These are phyloP conservation scores for Sycophila sp. DNA, from an alignment of 1,140 invertebrate species.

Conservation along the genomic window DNA sequence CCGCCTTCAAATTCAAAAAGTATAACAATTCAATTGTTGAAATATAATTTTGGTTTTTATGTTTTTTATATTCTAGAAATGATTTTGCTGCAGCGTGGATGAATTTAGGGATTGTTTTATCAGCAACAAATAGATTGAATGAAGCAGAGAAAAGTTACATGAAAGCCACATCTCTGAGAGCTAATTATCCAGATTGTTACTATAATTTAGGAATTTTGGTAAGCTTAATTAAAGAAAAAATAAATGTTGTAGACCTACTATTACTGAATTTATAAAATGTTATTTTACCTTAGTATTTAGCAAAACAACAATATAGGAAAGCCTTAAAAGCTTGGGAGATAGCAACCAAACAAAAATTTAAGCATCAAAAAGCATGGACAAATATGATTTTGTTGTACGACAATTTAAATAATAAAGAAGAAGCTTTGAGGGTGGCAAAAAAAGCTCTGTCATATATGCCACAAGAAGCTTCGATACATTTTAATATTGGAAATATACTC, in stretches of 20 bases:
- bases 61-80: slow-evolving; percentile 74
- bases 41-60: too few relatives aligned
- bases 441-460: slow-evolving; percentile 77
- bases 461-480: slow-evolving; percentile 80
- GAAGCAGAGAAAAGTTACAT: slow-evolving; percentile 84
- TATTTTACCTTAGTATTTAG: slow-evolving; percentile 70
- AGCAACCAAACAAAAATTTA: slow-evolving; percentile 80
- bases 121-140: slow-evolving; percentile 75
- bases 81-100: slow-evolving; percentile 97
- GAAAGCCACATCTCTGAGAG: slow-evolving; percentile 79
- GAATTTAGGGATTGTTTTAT: slow-evolving; percentile 94
- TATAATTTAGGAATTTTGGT: slow-evolving; percentile 96
- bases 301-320: slow-evolving; percentile 68
- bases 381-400: slow-evolving; percentile 91
- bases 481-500: slow-evolving; percentile 87
- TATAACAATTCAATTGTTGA: too few relatives aligned
- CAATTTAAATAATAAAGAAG: slow-evolving; percentile 75
- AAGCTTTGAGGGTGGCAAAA: slow-evolving; percentile 76
- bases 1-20: too few relatives aligned
- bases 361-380: slow-evolving; percentile 87
- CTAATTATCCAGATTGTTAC: slow-evolving; percentile 89
- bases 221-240: too few relatives aligned
- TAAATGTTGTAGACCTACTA: too few relatives aligned
- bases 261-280: not conserved
- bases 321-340: slow-evolving; percentile 81